phyloP scores from a whole-genome alignment of 2,113 vertebrate genomes.

The Alouatta palliata region DNA sequence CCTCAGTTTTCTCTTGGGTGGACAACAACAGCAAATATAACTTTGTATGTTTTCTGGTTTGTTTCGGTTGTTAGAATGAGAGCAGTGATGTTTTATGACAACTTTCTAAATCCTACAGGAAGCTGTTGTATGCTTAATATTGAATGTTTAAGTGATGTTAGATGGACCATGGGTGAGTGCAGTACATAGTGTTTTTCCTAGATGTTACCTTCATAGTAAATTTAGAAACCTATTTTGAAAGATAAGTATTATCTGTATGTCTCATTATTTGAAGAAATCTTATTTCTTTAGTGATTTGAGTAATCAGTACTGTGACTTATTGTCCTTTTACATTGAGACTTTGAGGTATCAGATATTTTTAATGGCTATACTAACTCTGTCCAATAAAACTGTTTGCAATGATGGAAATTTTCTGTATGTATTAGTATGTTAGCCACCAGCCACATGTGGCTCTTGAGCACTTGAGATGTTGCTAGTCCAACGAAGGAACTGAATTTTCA shows the following conservation, averaged over 20 bases:
- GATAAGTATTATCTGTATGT: not conserved
- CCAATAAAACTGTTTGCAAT: not conserved
- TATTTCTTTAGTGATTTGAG: constrained; percentile 15
- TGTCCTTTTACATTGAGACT: constrained; percentile 7
- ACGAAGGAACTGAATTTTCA: not conserved
- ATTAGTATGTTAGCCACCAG: not conserved
- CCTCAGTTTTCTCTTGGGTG: not conserved
- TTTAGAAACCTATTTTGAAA: constrained; percentile 14
- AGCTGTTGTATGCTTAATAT: not conserved
- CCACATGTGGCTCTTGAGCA: not conserved
- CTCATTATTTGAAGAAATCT: constrained; percentile 12
- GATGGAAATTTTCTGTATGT: not conserved
- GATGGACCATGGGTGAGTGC: not conserved
- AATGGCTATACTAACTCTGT: not conserved
- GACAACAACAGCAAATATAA: not conserved
- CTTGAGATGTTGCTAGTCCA: not conserved
- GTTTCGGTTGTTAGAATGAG: not conserved
- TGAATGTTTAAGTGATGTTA: not conserved
- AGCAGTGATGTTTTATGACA: not conserved
- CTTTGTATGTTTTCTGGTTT: not conserved
- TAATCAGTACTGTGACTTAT: not conserved
- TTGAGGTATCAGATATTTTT: not conserved
- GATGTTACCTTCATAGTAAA: not conserved
- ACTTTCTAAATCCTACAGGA: not conserved
- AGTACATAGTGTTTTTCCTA: not conserved